These are phyloP conservation scores for Xiphorhynchus elegans DNA, from an alignment of 2,113 vertebrate genomes.

Conservation along the genomic window DNA sequence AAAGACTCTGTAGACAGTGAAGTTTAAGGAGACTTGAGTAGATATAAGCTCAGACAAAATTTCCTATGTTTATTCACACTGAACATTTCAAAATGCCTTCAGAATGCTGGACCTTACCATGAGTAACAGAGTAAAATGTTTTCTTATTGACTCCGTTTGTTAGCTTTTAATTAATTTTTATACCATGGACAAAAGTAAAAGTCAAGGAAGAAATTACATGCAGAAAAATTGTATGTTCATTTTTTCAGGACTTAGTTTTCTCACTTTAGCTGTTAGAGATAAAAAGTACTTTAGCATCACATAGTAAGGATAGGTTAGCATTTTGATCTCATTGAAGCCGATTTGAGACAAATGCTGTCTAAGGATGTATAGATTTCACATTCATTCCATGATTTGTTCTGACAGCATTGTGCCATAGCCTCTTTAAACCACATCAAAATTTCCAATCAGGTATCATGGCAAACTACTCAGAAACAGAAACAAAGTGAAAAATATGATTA, in stretches of 20 bases:
- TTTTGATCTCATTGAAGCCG: neutral
- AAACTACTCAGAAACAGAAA: neutral
- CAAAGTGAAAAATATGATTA: neutral
- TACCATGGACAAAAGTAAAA: neutral
- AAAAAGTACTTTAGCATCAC: neutral
- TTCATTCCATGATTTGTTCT: neutral
- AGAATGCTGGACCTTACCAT: neutral
- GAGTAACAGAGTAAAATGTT: neutral
- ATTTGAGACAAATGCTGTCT: neutral
- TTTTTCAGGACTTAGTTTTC: neutral
- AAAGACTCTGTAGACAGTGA: neutral
- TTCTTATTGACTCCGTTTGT: neutral
- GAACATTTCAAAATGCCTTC: neutral
- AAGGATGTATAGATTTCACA: neutral
- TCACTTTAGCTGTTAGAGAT: neutral
- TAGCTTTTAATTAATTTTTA: neutral
- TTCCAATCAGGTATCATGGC: neutral
- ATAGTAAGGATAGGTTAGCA: neutral
- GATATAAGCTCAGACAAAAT: neutral
- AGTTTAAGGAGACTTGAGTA: neutral
- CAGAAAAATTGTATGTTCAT: neutral
- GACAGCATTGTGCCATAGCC: neutral
- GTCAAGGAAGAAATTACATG: neutral
- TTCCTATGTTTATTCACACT: neutral
- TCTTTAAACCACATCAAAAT: neutral